These are phyloP conservation scores for Lepidurus arcticus DNA, from an alignment of 1,140 invertebrate genomes.

Conservation along the genomic window DNA sequence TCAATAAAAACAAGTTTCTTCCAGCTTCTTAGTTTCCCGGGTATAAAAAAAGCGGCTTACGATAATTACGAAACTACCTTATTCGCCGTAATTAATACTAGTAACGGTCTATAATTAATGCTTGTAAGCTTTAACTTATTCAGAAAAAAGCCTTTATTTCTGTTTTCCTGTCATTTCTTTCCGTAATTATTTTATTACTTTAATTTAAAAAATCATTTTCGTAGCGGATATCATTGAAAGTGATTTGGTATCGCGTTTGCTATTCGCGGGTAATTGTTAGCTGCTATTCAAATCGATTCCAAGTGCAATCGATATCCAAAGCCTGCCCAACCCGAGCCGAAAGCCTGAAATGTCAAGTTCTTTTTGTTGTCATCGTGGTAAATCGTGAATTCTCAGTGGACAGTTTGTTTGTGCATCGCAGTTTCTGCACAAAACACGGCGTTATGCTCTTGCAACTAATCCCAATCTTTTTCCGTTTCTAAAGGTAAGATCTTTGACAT, in stretches of 20 bases:
- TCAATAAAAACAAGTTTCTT: no score
- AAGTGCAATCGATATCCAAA: background rate
- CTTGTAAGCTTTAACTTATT: background rate
- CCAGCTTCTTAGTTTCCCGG: no score
- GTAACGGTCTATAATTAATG: background rate
- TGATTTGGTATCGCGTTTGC: no score
- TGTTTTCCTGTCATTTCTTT: no score
- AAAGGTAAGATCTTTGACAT: background rate
- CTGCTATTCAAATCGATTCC: background rate
- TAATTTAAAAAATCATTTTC: no score
- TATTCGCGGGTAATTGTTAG: background rate
- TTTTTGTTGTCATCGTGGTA: constrained; percentile 7
- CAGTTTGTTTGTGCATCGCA: background rate
- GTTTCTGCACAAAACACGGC: background rate
- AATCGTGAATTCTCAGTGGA: background rate
- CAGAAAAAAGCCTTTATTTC: background rate
- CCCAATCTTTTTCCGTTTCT: background rate
- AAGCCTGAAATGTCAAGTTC: background rate
- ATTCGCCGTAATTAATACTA: background rate
- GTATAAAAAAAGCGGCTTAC: no score
- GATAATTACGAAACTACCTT: no score
- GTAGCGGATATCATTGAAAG: no score
- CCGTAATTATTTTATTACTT: no score
- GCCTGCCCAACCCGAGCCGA: constrained; percentile 11
- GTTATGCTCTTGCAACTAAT: background rate